Percentiles rank a stretch among this genome's conserved stretches.
These are phyloP conservation scores for Knipowitschia caucasica DNA, from an alignment of 2,797 vertebrate genomes.

Conservation along the genomic window DNA sequence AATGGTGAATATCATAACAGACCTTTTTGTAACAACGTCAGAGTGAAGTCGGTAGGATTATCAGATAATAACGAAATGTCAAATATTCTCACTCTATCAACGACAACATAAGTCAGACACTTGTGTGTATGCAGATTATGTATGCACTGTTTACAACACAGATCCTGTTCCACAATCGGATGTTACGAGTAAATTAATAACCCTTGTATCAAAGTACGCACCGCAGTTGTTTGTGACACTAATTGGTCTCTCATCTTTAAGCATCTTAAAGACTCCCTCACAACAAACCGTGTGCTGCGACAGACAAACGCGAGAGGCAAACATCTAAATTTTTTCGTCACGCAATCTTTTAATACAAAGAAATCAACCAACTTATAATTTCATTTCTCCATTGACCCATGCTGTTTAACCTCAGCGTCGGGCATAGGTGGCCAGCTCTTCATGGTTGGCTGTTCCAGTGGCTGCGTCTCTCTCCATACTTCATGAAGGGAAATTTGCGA, in stretches of 20 bases:
- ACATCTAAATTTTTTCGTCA: constrained; percentile 28
- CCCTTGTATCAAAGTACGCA: constrained; percentile 26
- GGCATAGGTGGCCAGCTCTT: constrained; percentile 8
- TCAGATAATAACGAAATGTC: too few species aligned
- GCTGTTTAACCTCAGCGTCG: constrained; percentile 15
- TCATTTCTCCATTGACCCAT: constrained; percentile 7
- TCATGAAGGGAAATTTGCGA: constrained; percentile 49
- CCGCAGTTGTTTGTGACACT: constrained; percentile 53
- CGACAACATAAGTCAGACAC: too few species aligned
- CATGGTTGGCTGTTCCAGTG: constrained; percentile 9
- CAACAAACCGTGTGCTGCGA: constrained; percentile 37
- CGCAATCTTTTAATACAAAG: constrained; percentile 14
- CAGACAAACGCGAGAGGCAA: not conserved
- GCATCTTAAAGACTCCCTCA: constrained; percentile 34
- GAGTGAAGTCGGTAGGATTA: too few species aligned
- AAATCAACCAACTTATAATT: constrained; percentile 31
- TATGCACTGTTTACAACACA: constrained; percentile 25
- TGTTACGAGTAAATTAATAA: constrained; percentile 45
- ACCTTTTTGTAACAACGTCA: too few species aligned
- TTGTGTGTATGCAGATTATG: too few species aligned
- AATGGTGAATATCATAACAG: too few species aligned
- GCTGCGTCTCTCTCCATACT: constrained; percentile 29
- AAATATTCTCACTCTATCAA: too few species aligned
- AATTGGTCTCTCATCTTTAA: constrained; percentile 60
- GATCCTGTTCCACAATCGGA: constrained; percentile 27